Conservation (phyloP, 2,888 invertebrate species). For the Abrostola tripartita region DNA sequence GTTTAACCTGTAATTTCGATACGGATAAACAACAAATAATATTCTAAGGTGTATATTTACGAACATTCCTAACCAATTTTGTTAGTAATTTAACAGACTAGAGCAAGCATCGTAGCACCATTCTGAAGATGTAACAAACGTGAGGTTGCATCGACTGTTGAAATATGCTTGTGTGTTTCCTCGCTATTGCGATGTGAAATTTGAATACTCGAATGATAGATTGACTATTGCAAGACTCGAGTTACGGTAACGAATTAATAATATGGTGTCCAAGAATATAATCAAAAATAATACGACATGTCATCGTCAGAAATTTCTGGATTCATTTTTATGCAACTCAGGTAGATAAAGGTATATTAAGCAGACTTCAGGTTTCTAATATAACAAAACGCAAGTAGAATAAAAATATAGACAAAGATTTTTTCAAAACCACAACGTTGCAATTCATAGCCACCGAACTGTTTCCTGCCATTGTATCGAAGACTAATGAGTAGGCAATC, state of each 20-base stretch:
- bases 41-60: not conserved
- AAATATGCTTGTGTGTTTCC: slow-evolving; percentile 39
- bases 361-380: not conserved
- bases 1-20: too few relatives aligned
- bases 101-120: slow-evolving; percentile 16
- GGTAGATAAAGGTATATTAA: not conserved
- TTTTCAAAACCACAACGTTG: slow-evolving; percentile 18
- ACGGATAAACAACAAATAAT: too few relatives aligned
- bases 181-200: slow-evolving; percentile 38
- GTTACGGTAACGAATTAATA: slow-evolving; percentile 8
- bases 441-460: slow-evolving; percentile 19
- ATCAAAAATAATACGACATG: not conserved
- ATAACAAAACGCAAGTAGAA: not conserved
- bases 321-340: too few relatives aligned
- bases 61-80: not conserved
- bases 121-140: slow-evolving; percentile 41
- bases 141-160: slow-evolving; percentile 35
- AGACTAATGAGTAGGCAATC: slow-evolving; percentile 59
- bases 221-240: slow-evolving; percentile 17
- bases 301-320: not conserved
- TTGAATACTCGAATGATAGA: slow-evolving; percentile 38
- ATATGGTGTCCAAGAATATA: not conserved
- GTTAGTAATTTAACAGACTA: slow-evolving; percentile 10
- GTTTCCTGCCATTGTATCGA: slow-evolving; percentile 50
- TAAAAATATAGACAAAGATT: too few relatives aligned